Base-by-base conservation (phyloP, 2,888 invertebrate species). In the Clunio marinus region DNA sequence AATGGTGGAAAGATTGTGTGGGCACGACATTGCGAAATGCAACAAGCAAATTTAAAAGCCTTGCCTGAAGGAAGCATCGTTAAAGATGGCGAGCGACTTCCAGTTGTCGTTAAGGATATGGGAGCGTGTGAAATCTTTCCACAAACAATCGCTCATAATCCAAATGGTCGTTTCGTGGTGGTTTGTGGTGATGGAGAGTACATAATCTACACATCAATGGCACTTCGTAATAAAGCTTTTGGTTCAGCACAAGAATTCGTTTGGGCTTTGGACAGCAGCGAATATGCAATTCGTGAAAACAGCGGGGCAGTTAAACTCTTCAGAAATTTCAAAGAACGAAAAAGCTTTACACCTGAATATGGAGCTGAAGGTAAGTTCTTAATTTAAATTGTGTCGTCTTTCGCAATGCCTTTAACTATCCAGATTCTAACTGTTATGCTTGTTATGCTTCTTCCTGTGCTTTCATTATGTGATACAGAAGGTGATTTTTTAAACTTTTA, bases 131-230 rank as follows among this genome's bases (percentile, higher is more conserved):
- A 99, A 80, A 96, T 99, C 71, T 99, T 98, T 78, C 99, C 99
- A 0, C 99, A 99, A 77, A 96, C 94, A 0, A 93, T 99, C 71
- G 91, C 93, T 27, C 99, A 99, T 78, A 99, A 98, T 80, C 96
- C 98, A 0, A 99, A 99, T 78, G 99, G 99, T 15, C 87, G 94
- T 27, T 87, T 88, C 72, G 83, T 84, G 2, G 98, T 97, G 0
- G 98, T 98, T 1, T 99, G 99, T 76, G 99, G 99, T 1, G 99
- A 99, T 78, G 99, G 99, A 13, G 99, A 99, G 78, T 99, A 97
- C 78, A 99, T 99, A 60, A 98, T 99, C 73, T 99, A 99, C 81
- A 99, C 99, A 0, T 96, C 99, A 0, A 97, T 99, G 96, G 98
- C 98, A 0, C 81, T 99, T 71, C 83, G 99, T 66, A 99, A 99